Evolutionary conservation across 2,888 invertebrate species (phyloP).

Genomic region (Rosalia funebris): DNA sequence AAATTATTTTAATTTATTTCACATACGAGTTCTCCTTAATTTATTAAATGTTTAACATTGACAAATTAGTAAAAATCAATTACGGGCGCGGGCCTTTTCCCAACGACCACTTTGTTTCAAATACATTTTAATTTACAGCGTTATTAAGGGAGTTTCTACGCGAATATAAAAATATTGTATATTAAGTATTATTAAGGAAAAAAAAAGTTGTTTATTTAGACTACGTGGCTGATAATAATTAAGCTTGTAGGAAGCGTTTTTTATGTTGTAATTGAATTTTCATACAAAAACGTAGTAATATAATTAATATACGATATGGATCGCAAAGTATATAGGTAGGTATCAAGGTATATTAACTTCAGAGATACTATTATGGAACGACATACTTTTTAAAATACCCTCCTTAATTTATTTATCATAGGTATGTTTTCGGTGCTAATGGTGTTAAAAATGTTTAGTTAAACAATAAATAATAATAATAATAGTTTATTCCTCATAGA

Average conservation of each 20-base stretch:
- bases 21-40: conserved; percentile 16
- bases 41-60: conserved; percentile 11
- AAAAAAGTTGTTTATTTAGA: conserved; percentile 2
- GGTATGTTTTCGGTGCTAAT: too few relatives aligned
- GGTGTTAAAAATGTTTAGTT: too few relatives aligned
- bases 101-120: conserved; percentile 10
- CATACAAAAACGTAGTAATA: not conserved
- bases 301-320: not conserved
- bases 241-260: not conserved
- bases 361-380: not conserved
- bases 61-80: conserved; percentile 28
- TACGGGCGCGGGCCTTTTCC: conserved; percentile 7
- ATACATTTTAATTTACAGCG: not conserved
- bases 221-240: not conserved
- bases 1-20: conserved; percentile 26
- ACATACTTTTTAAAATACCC: too few relatives aligned
- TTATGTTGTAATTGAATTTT: not conserved
- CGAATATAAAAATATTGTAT: too few relatives aligned
- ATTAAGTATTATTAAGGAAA: not conserved
- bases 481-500: too few relatives aligned
- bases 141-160: not conserved
- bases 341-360: too few relatives aligned
- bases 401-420: too few relatives aligned
- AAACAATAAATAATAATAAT: too few relatives aligned
- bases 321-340: not conserved